Percentiles rank a stretch among this genome's conserved stretches.
Evolutionary conservation across 2,113 vertebrate genomes (phyloP).

Genomic region (Lasiurus borealis): DNA sequence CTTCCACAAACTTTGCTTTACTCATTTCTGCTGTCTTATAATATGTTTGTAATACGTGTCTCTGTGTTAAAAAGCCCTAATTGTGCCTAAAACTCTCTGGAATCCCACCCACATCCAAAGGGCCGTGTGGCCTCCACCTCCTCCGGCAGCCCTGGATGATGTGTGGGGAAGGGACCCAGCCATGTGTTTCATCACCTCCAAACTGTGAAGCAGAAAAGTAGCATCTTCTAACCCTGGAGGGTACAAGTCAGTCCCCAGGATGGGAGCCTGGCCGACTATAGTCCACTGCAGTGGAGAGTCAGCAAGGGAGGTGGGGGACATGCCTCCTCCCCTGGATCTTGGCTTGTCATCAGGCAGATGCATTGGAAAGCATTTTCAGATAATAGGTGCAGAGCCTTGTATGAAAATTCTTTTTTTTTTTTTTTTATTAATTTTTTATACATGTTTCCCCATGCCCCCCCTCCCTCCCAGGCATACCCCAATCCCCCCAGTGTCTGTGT

Average conservation of each 20-base stretch:
- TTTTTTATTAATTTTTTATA: too few relatives aligned
- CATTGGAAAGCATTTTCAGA: neutral
- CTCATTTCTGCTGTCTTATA: neutral
- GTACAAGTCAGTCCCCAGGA: neutral
- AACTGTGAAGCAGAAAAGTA: neutral
- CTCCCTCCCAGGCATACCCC: too few relatives aligned
- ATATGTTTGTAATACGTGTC: neutral
- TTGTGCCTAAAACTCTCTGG: neutral
- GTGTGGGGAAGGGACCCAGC: neutral
- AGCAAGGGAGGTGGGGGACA: too few relatives aligned
- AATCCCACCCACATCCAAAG: neutral
- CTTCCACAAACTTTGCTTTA: neutral
- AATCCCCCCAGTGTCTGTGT: too few relatives aligned
- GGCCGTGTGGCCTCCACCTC: neutral
- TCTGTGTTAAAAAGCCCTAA: neutral
- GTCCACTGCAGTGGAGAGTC: too few relatives aligned
- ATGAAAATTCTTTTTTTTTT: neutral
- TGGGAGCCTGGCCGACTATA: neutral
- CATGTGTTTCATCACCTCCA: fast-evolving
- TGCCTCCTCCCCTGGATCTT: neutral
- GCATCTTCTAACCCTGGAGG: neutral
- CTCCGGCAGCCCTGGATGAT: neutral
- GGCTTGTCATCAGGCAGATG: fast-evolving
- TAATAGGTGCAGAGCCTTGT: neutral
- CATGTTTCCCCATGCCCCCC: too few relatives aligned